These are phyloP conservation scores for Perizoma flavofasciatum DNA, from an alignment of 2,888 invertebrate genomes.

Conservation along the genomic window DNA sequence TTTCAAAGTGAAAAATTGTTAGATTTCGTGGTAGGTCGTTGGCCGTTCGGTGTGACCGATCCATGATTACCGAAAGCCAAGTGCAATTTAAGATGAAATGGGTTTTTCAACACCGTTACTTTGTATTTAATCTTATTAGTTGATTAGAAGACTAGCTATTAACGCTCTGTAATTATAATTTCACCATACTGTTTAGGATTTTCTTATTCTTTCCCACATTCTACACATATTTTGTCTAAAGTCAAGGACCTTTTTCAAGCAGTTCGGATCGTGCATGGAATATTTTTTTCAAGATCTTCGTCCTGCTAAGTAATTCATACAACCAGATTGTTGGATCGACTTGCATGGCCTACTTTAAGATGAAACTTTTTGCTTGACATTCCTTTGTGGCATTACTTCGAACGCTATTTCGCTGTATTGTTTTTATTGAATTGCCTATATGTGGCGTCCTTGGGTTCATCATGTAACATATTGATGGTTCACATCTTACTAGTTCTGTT, in stretches of 20 bases:
- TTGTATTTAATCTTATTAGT: conserved; percentile 24
- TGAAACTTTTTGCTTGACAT: conserved; percentile 32
- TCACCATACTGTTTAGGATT: conserved; percentile 14
- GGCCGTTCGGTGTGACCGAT: conserved; percentile 70
- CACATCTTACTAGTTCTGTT: too few species aligned
- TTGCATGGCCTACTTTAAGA: conserved; percentile 40
- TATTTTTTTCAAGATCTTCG: conserved; percentile 56
- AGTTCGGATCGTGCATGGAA: conserved; percentile 47
- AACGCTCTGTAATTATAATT: conserved; percentile 36
- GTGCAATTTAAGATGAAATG: conserved; percentile 47
- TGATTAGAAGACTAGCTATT: conserved; percentile 28
- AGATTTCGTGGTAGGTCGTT: conserved; percentile 71
- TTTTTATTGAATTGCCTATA: conserved; percentile 29
- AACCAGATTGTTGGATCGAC: conserved; percentile 37
- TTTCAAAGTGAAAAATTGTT: conserved; percentile 73
- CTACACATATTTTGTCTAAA: conserved; percentile 37
- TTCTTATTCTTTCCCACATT: conserved; percentile 25
- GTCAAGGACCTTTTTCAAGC: conserved; percentile 62
- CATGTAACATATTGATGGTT: too few species aligned
- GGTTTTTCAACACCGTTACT: conserved; percentile 41
- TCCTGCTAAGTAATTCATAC: conserved; percentile 45
- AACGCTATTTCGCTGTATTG: conserved; percentile 34
- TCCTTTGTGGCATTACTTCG: conserved; percentile 24
- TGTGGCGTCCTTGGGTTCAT: conserved; percentile 8
- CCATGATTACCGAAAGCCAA: conserved; percentile 56